These are phyloP conservation scores for Machaerirhynchus nigripectus DNA, from an alignment of 2,113 vertebrate genomes.

Conservation along the genomic window DNA sequence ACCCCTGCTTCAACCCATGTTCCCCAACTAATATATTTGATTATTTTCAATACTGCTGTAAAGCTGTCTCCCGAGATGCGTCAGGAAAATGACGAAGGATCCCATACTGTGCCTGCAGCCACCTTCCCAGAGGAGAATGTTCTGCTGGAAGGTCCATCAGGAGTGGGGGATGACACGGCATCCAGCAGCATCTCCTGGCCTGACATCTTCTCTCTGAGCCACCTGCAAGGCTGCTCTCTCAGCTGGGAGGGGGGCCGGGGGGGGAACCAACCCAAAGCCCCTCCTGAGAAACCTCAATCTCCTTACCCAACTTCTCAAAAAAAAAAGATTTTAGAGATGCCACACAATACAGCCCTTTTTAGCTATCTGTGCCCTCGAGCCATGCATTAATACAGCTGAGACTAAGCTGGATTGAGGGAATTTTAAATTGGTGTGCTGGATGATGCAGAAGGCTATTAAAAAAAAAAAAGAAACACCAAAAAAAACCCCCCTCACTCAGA, in stretches of 20 bases:
- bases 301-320: neutral
- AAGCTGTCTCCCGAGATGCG: neutral
- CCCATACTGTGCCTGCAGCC: neutral
- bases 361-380: neutral
- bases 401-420: slow-evolving; percentile 15
- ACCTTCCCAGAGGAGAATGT: neutral
- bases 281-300: neutral
- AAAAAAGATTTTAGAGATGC: slow-evolving; percentile 10
- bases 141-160: neutral
- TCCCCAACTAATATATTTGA: neutral
- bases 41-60: neutral
- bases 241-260: neutral
- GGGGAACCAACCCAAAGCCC: accelerated
- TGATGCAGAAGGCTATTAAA: neutral
- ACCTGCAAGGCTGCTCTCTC: neutral
- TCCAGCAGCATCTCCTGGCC: neutral
- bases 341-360: slow-evolving; percentile 3
- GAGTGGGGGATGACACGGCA: accelerated
- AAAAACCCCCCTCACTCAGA: neutral
- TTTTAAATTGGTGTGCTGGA: neutral
- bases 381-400: slow-evolving; percentile 1
- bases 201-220: neutral
- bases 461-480: neutral
- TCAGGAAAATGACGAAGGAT: neutral
- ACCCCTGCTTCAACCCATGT: neutral